A percentile compares a stretch with the other conserved stretches of the same genome.
phyloP scores from a whole-genome alignment of 1,140 invertebrate genomes.

The Cylas formicarius region DNA sequence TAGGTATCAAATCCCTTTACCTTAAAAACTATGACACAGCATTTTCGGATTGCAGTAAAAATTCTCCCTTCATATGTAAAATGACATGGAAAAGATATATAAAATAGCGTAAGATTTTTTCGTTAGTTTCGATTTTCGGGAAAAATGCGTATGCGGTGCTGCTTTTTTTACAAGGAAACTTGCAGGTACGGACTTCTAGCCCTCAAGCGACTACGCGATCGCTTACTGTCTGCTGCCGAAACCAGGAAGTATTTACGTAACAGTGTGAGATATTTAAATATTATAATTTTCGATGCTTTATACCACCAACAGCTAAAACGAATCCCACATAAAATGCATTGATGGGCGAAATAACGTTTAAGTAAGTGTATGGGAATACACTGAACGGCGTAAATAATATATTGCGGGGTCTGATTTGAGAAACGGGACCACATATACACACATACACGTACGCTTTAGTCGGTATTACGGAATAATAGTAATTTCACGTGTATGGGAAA shows the following conservation, averaged over 20 bases:
- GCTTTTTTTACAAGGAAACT: too few species aligned
- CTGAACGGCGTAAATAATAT: conserved; percentile 13
- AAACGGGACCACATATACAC: conserved; percentile 10
- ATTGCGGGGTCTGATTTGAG: conserved; percentile 9
- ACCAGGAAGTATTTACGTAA: conserved; percentile 15
- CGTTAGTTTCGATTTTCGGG: too few species aligned
- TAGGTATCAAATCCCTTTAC: too few species aligned
- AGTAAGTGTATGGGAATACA: conserved; percentile 13
- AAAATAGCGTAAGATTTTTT: too few species aligned
- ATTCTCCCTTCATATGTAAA: too few species aligned
- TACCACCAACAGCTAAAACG: conserved; percentile 18
- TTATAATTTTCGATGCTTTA: conserved; percentile 17
- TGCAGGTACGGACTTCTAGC: too few species aligned
- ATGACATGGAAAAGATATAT: too few species aligned
- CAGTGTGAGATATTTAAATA: conserved; percentile 19
- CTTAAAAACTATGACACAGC: too few species aligned
- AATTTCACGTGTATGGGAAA: conserved; percentile 8
- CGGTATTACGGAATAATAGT: too few species aligned
- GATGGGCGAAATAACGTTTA: conserved; percentile 13
- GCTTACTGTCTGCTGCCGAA: conserved; percentile 16
- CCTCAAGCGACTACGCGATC: conserved; percentile 8
- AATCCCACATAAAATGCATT: conserved; percentile 13
- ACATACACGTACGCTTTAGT: too few species aligned
- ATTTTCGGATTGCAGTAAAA: too few species aligned
- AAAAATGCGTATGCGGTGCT: too few species aligned